Base-by-base conservation (phyloP, 2,888 invertebrate species). In the Papilio gigon region DNA sequence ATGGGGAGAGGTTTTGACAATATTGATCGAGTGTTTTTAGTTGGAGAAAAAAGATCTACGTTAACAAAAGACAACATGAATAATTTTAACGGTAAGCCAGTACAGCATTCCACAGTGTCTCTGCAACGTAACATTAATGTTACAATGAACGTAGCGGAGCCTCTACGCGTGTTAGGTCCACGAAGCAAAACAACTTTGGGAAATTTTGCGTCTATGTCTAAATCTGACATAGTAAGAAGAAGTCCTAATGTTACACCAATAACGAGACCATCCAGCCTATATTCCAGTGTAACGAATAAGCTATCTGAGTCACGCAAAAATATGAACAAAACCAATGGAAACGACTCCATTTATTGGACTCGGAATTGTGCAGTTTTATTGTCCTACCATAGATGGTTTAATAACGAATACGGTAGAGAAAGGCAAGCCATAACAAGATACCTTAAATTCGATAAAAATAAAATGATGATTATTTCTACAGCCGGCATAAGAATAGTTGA, bases 1-100 rank as follows among this genome's bases (percentile, higher is more conserved):
- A 99, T 99, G 99, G 97, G 97, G 50, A 94, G 96, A 82, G 97
- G 97, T 50, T 97, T 97, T 83, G 97, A 97, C 84, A 95, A 96
- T 76, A 93, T 97, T 65, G 95, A 96, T 80, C 93, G 95, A 69
- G 95, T 97, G 40, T 97, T 97, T 80, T 92, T 94, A n/a, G 92
- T 94, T 4, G 93, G 93, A 17, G 93, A 94, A 71, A 92, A 92
- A 74, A 90, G 85, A 75, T 85, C 89, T 42, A 75, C 83, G 58
- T 71, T 92, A 72, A 74, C 83, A 42, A 91, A 89, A 81, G 93
- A 94, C 75, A 90, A 86, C 58, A 93, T 93, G 88, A 93, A 93
- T 69, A 94, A 94, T 78, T 91, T 90, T 40, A 92, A 88, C 72
- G 92, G 93, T 53, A 93, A 93, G 77, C 93, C 93, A 70, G 94